These are phyloP conservation scores for Heterotis niloticus DNA, from an alignment of 2,113 vertebrate species.

Conservation along the genomic window DNA sequence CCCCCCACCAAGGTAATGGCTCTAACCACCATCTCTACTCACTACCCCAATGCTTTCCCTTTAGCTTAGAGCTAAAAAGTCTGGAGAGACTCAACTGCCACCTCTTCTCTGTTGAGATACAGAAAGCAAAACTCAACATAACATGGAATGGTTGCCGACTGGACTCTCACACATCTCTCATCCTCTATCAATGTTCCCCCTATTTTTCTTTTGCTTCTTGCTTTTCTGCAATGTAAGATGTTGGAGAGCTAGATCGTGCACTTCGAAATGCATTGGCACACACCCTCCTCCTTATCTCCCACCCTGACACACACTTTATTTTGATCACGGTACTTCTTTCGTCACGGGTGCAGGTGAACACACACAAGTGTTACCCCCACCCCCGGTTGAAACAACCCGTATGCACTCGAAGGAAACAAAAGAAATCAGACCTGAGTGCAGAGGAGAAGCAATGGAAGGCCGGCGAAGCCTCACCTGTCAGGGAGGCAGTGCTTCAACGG, in stretches of 20 bases:
- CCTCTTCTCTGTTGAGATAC: not conserved
- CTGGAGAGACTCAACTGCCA: not conserved
- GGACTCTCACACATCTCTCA: not conserved
- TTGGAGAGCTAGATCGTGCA: no score
- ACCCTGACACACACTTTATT: not conserved
- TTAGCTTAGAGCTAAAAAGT: not conserved
- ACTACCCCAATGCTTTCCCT: not conserved
- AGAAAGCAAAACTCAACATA: not conserved
- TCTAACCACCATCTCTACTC: no score
- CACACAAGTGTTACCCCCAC: no score
- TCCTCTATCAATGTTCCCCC: not conserved
- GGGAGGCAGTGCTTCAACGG: no score
- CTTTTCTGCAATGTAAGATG: no score
- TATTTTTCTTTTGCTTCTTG: not conserved
- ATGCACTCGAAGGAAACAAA: not conserved
- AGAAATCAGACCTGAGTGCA: not conserved
- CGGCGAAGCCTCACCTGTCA: not conserved
- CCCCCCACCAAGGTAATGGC: no score
- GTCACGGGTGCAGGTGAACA: not conserved
- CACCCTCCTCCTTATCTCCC: not conserved
- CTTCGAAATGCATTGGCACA: no score
- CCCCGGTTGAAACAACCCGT: not conserved
- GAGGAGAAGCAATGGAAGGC: not conserved
- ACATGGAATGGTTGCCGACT: not conserved
- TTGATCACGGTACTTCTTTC: not conserved